A percentile compares a stretch with the other conserved stretches of the same genome.
phyloP scores from a whole-genome alignment of 1,140 invertebrate species.

The Holcopasites calliopsidis region DNA sequence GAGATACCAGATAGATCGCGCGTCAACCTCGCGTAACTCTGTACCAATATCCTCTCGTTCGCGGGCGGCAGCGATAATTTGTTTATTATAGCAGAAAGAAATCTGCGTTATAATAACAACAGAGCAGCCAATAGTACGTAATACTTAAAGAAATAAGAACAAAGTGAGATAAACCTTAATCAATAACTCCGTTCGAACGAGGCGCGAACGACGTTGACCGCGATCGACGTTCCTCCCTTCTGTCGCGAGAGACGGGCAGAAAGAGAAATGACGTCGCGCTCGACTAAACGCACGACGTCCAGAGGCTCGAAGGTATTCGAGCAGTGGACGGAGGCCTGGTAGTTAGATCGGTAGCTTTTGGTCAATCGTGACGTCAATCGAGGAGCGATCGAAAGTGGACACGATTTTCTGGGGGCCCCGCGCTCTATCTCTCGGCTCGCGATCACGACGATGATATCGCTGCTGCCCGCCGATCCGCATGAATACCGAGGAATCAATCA shows the following conservation, averaged over 20 bases:
- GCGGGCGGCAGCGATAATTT: conserved; percentile 6
- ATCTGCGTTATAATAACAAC: no score
- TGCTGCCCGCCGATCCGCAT: conserved; percentile 53
- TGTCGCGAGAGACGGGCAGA: background rate
- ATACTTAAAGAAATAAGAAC: no score
- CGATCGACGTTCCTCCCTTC: background rate
- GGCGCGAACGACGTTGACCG: conserved; percentile 7
- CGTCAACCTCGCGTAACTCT: conserved; percentile 4
- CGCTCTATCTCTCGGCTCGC: background rate
- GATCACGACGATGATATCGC: conserved; percentile 61
- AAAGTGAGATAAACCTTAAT: no score
- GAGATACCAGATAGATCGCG: background rate
- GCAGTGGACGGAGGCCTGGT: conserved; percentile 10
- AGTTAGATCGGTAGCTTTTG: conserved; percentile 56
- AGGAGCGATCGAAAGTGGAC: conserved; percentile 26
- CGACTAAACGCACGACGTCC: conserved; percentile 30
- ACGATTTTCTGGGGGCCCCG: background rate
- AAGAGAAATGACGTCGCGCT: conserved; percentile 59
- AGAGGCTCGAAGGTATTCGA: conserved; percentile 34
- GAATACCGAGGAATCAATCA: conserved; percentile 69
- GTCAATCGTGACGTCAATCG: conserved; percentile 42
- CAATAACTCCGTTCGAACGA: conserved; percentile 10
- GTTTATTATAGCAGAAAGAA: conserved; percentile 16
- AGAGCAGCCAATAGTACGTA: no score
- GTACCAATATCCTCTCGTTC: background rate